A percentile compares a stretch with the other conserved stretches of the same genome.
Evolutionary conservation across 2,797 vertebrate genomes (phyloP).

Genomic region (Poliocrania exsul): DNA sequence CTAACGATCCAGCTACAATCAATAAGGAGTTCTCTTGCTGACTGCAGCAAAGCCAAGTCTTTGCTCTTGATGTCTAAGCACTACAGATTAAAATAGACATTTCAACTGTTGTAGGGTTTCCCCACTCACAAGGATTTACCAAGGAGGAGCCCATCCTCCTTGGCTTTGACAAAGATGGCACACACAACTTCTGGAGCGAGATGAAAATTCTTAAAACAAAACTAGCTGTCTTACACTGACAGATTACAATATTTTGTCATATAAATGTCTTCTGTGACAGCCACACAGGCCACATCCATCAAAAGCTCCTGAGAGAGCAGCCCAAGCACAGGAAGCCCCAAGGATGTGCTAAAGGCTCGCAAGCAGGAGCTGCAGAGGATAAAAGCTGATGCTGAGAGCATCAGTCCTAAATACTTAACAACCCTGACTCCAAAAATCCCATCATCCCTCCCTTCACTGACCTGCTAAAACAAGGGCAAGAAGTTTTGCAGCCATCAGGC

Average conservation of each 20-base stretch:
- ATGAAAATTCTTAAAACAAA: background rate
- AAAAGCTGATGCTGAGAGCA: background rate
- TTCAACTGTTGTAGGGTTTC: background rate
- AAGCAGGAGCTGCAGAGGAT: background rate
- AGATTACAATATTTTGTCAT: background rate
- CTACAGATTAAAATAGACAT: background rate
- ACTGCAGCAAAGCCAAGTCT: background rate
- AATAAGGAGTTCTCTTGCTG: background rate
- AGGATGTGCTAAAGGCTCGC: background rate
- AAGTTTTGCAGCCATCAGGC: constrained; percentile 28
- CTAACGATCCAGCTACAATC: background rate
- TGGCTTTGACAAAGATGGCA: background rate
- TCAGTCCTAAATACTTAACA: background rate
- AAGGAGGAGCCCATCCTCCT: background rate
- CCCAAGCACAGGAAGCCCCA: background rate
- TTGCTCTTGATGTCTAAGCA: background rate
- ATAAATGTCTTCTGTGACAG: background rate
- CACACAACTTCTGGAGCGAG: background rate
- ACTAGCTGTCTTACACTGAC: background rate
- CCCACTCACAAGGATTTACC: background rate
- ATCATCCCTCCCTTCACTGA: background rate
- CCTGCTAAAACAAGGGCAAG: background rate
- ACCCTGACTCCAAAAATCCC: background rate
- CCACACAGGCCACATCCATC: background rate
- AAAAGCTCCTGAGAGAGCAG: background rate